phyloP scores from a whole-genome alignment of 2,888 invertebrate genomes.

The Synanthedon myopaeformis region DNA sequence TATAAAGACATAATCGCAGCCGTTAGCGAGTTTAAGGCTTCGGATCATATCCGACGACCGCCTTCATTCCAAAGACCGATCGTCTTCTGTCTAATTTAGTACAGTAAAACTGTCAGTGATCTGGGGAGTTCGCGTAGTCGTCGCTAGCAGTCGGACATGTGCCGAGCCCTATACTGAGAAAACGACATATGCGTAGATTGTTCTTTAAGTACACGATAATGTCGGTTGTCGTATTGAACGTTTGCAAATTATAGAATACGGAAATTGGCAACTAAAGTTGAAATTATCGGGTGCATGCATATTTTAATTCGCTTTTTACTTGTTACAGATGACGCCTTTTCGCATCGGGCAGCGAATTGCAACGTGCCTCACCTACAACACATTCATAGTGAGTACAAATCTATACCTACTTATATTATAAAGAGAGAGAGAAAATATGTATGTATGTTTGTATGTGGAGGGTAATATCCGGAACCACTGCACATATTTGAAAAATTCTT shows the following conservation, averaged over 20 bases:
- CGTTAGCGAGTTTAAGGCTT: slow-evolving; percentile 4
- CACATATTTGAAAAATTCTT: too few species aligned
- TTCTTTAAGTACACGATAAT: slow-evolving; percentile 11
- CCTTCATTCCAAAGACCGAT: too few species aligned
- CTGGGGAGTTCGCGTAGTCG: too few species aligned
- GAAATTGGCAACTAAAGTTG: neutral
- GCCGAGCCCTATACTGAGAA: slow-evolving; percentile 25
- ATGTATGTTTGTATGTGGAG: too few species aligned
- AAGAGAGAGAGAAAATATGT: too few species aligned
- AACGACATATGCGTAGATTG: slow-evolving; percentile 26
- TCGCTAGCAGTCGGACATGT: too few species aligned
- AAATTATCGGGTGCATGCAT: slow-evolving; percentile 24
- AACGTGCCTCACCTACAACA: slow-evolving; percentile 36
- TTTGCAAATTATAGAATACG: slow-evolving; percentile 26
- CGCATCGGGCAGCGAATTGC: slow-evolving; percentile 31
- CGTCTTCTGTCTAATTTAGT: too few species aligned
- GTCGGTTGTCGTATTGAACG: slow-evolving; percentile 8
- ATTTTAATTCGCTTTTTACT: slow-evolving; percentile 16
- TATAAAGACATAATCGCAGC: slow-evolving; percentile 30
- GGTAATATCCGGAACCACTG: too few species aligned
- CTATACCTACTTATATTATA: too few species aligned
- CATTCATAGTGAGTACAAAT: slow-evolving; percentile 34
- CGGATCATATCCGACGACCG: too few species aligned
- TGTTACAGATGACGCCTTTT: slow-evolving; percentile 49
- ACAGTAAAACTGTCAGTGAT: too few species aligned